These are phyloP conservation scores for Berghia stephanieae DNA, from an alignment of 1,140 invertebrate species.

Conservation along the genomic window DNA sequence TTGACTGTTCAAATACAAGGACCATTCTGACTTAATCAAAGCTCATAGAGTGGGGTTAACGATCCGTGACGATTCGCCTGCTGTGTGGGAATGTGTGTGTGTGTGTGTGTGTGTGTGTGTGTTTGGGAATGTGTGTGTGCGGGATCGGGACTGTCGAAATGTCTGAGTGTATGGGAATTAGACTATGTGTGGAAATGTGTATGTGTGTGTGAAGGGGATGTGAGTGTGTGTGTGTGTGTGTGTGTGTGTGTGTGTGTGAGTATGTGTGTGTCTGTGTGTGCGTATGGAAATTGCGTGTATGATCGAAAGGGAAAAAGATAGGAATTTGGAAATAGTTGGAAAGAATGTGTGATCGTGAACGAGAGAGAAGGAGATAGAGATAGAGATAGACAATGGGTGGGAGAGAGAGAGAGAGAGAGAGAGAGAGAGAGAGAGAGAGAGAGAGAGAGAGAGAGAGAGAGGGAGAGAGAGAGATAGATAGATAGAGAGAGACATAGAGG, in stretches of 20 bases:
- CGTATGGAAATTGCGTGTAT: not conserved
- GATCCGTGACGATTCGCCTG: no score
- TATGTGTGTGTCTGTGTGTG: not conserved
- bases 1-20: no score
- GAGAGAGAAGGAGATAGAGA: not conserved
- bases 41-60: no score
- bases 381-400: not conserved
- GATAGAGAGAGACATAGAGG: not conserved
- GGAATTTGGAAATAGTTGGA: not conserved
- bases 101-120: no score
- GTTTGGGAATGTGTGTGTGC: no score
- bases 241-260: not conserved
- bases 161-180: not conserved
- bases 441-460: not conserved
- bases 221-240: not conserved
- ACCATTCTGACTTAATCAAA: no score
- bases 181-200: not conserved
- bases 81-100: no score
- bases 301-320: not conserved
- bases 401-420: not conserved
- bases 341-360: not conserved
- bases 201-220: not conserved
- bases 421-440: not conserved
- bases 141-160: no score
- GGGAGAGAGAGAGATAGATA: not conserved